Percentiles rank a stretch among this genome's conserved stretches.
These are phyloP conservation scores for Narcine bancroftii DNA, from an alignment of 2,113 vertebrate genomes.

Conservation along the genomic window DNA sequence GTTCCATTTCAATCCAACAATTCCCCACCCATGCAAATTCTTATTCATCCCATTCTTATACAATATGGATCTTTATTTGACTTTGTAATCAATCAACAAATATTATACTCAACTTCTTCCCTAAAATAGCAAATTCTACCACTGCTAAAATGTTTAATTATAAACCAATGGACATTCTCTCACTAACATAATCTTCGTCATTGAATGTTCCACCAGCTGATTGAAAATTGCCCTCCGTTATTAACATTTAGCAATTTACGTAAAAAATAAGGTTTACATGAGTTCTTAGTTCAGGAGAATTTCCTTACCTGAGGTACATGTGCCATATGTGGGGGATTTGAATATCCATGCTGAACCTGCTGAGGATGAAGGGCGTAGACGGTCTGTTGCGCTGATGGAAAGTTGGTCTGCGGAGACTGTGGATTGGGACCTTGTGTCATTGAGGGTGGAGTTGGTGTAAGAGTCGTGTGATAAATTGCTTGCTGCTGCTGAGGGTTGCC, in stretches of 20 bases:
- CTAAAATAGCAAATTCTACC: not conserved
- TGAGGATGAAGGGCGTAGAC: constrained; percentile 91
- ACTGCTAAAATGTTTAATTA: not conserved
- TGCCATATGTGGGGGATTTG: constrained; percentile 88
- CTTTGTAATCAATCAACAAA: not conserved
- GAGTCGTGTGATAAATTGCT: constrained; percentile 83
- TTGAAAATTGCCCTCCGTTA: not conserved
- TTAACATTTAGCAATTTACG: too few relatives aligned
- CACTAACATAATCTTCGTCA: not conserved
- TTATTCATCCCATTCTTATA: not conserved
- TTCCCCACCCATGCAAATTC: not conserved
- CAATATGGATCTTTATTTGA: not conserved
- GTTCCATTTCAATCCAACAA: not conserved
- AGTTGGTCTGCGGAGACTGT: constrained; percentile 90
- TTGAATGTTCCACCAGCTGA: not conserved
- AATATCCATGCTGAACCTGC: constrained; percentile 90
- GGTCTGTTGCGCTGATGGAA: constrained; percentile 84
- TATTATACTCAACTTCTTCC: not conserved
- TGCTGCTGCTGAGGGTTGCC: constrained; percentile 84
- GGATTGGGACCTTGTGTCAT: constrained; percentile 93
- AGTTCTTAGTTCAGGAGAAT: not conserved
- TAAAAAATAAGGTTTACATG: not conserved
- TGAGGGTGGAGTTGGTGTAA: constrained; percentile 87
- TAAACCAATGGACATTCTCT: not conserved
- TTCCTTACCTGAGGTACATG: constrained; percentile 88